phyloP scores from a whole-genome alignment of 2,888 invertebrate species.

The Tinea pellionella region DNA sequence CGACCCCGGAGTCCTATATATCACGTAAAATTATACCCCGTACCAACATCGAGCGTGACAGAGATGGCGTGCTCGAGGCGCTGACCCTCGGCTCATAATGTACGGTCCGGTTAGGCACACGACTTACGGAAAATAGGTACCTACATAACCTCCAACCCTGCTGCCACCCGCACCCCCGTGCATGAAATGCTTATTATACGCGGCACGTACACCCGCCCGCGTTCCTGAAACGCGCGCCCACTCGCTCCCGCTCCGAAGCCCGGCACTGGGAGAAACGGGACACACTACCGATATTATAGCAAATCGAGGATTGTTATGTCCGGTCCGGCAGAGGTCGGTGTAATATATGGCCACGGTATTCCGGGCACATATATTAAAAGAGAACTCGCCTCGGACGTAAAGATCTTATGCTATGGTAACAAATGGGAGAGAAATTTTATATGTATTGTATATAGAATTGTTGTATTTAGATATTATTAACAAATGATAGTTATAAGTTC shows the following conservation, averaged over 20 bases:
- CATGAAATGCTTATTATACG: constrained; percentile 74
- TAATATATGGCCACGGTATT: constrained; percentile 71
- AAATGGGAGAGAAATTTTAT: constrained; percentile 68
- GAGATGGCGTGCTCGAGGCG: constrained; percentile 53
- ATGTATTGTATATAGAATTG: constrained; percentile 28
- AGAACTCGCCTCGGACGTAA: constrained; percentile 68
- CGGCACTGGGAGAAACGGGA: constrained; percentile 26
- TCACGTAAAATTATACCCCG: constrained; percentile 64
- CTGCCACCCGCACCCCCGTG: constrained; percentile 54
- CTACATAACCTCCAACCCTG: constrained; percentile 51
- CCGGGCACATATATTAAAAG: constrained; percentile 70
- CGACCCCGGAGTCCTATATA: constrained; percentile 54
- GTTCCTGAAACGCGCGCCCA: constrained; percentile 36
- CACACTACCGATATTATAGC: constrained; percentile 65
- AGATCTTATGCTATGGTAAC: constrained; percentile 68
- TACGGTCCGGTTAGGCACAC: constrained; percentile 71
- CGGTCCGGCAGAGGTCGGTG: constrained; percentile 69
- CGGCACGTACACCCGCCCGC: constrained; percentile 66
- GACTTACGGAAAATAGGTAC: constrained; percentile 64
- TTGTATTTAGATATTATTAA: not conserved
- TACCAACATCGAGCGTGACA: constrained; percentile 49
- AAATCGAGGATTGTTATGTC: constrained; percentile 72
- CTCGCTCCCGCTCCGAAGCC: constrained; percentile 33
- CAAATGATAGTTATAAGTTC: not conserved
- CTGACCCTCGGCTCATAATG: constrained; percentile 70